These are phyloP conservation scores for Trichonephila clavata DNA, from an alignment of 1,140 invertebrate species.

Conservation along the genomic window DNA sequence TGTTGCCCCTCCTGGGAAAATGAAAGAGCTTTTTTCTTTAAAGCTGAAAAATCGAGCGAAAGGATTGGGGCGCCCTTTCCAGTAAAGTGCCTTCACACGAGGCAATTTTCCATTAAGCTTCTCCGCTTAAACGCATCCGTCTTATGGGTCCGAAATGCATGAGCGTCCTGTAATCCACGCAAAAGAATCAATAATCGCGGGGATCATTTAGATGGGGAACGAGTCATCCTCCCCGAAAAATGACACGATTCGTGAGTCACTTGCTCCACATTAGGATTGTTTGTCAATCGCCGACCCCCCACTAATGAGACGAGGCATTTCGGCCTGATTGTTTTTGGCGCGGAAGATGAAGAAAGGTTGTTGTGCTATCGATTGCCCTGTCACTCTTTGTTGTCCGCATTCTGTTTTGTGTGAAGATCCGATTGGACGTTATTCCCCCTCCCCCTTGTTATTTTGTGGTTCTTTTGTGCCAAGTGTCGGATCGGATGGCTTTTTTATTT, in stretches of 20 bases:
- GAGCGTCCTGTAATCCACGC: not conserved
- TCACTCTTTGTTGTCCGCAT: too few species aligned
- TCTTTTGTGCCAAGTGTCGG: not conserved
- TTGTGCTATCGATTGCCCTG: too few species aligned
- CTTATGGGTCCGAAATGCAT: not conserved
- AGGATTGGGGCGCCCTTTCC: too few species aligned
- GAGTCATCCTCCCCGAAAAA: not conserved
- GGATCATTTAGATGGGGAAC: not conserved
- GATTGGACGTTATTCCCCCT: not conserved
- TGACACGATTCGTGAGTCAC: slow-evolving; percentile 40
- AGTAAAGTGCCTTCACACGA: too few species aligned
- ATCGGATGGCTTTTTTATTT: not conserved
- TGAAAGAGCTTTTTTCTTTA: too few species aligned
- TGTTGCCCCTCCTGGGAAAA: too few species aligned
- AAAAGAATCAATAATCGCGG: slow-evolving; percentile 16
- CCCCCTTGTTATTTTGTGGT: not conserved
- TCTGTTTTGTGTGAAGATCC: not conserved
- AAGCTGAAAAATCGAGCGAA: too few species aligned
- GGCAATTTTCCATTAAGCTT: too few species aligned
- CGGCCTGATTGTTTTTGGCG: not conserved
- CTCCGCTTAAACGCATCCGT: not conserved
- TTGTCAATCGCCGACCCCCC: not conserved
- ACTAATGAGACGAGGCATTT: slow-evolving; percentile 4
- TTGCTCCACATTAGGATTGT: not conserved
- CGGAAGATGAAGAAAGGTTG: not conserved